Base-by-base conservation (phyloP, 2,113 vertebrate species). In the Daboia siamensis region DNA sequence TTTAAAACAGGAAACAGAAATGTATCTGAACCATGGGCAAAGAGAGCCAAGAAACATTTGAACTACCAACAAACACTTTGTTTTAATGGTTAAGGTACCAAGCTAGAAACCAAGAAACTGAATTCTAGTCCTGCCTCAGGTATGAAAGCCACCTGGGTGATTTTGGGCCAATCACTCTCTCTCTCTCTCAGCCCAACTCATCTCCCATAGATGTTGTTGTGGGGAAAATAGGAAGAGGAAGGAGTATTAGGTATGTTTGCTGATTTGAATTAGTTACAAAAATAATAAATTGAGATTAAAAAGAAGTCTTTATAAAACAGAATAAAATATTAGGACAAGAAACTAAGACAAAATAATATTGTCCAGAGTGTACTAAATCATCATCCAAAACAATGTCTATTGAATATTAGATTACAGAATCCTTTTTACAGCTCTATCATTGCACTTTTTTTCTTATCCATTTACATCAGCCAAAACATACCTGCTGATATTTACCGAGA, bases 311-410 rank as follows among this genome's bases (percentile, higher is more conserved):
- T 69, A 69, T 33, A 33, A 33, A 69, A 69, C 29, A 33, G 3
- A 33, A 48, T 26, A 12, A 91, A 51, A 55, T 13, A 48, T 8
- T 29, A 86, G 44, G 52, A 13, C 51, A 24, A 29, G 61, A 92
- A 29, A 24, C 2, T 0, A 54, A n/a, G 46, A 4, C 54, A 57
- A 29, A 26, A 8, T 57, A 3, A 0, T 2, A 48, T 11, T n/a
- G 3, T 33, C 64, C 6, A 48, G 54, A 52, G 44, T 20, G 5
- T 0, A 59, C 88, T 33, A 2, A 86, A 89, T 3, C 89, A 55
- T 0, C n/a, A 87, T 54, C 17, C 1, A 51, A 64, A 39, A 21
- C 4, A 15, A 56, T 20, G 11, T 0, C 64, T 64, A 20, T 44
- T 21, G 33, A 44, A 80, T 80, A 80, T 44, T 80, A 39, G 69